phyloP scores from a whole-genome alignment of 1,140 invertebrate species.

The Pollicipes pollicipes region DNA sequence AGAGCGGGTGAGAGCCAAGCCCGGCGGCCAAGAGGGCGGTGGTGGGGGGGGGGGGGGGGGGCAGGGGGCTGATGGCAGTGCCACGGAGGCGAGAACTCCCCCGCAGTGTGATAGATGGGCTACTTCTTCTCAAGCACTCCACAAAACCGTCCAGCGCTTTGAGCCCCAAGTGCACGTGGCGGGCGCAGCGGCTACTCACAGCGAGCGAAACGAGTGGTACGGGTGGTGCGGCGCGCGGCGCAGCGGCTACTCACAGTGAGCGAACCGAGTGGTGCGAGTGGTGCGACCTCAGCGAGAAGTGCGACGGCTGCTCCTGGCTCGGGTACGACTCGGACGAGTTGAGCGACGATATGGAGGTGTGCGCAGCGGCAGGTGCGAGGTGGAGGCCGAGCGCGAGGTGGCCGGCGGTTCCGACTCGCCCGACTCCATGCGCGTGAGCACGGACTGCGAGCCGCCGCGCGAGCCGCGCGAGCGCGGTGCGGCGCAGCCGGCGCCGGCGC shows the following conservation, averaged over 20 bases:
- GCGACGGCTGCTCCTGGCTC: not conserved
- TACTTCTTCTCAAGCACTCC: no score
- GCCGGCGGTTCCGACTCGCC: slow-evolving; percentile 3
- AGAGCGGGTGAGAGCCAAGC: no score
- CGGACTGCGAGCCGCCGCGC: not conserved
- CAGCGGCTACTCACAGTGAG: not conserved
- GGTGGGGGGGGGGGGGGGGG: no score
- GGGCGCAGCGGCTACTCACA: not conserved
- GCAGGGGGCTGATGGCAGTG: no score
- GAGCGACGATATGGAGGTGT: slow-evolving; percentile 1
- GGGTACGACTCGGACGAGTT: slow-evolving; percentile 3
- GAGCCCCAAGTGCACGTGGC: no score
- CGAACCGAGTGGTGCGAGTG: slow-evolving; percentile 3
- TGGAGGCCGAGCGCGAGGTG: not conserved
- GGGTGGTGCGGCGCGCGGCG: no score
- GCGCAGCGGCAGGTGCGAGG: not conserved
- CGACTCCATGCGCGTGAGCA: not conserved
- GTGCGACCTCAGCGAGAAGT: slow-evolving; percentile 3
- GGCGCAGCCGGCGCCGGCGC: no score
- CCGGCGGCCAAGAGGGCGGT: no score
- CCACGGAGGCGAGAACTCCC: no score
- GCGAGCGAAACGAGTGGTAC: no score
- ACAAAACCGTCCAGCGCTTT: no score
- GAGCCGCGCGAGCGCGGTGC: not conserved
- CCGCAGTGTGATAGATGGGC: no score